Conservation (phyloP, 2,113 vertebrate genomes). For the Cettia cetti region DNA sequence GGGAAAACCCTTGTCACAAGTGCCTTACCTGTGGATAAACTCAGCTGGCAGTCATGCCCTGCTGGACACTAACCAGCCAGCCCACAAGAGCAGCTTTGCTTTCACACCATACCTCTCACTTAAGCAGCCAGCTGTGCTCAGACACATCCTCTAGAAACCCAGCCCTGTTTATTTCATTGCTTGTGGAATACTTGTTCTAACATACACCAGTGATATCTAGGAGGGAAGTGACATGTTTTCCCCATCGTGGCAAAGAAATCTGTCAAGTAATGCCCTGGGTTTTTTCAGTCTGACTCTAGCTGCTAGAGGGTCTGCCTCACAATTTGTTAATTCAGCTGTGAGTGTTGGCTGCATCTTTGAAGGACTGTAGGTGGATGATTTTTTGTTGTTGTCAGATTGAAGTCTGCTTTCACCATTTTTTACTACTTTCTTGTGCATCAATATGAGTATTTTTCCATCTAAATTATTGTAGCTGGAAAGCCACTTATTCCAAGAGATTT, state of each 20-base stretch:
- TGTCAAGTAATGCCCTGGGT: not conserved
- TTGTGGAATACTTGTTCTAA: conserved; percentile 23
- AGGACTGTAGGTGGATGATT: not conserved
- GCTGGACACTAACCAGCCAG: not conserved
- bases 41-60: not conserved
- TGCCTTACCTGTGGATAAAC: not conserved
- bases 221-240: conserved; percentile 28
- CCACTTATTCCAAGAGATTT: not conserved
- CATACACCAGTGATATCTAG: not conserved
- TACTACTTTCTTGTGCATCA: not conserved
- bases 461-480: not conserved
- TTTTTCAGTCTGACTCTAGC: not conserved
- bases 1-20: not conserved
- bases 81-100: not conserved
- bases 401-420: not conserved
- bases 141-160: not conserved
- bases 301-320: not conserved
- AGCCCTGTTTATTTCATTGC: not conserved
- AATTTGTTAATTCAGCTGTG: not conserved
- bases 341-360: not conserved
- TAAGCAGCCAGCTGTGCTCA: not conserved
- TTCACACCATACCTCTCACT: not conserved
- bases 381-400: not conserved
- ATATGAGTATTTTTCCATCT: not conserved
- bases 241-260: not conserved